These are phyloP conservation scores for Drosophila repletoides DNA, from an alignment of 1,140 invertebrate species.

Conservation along the genomic window DNA sequence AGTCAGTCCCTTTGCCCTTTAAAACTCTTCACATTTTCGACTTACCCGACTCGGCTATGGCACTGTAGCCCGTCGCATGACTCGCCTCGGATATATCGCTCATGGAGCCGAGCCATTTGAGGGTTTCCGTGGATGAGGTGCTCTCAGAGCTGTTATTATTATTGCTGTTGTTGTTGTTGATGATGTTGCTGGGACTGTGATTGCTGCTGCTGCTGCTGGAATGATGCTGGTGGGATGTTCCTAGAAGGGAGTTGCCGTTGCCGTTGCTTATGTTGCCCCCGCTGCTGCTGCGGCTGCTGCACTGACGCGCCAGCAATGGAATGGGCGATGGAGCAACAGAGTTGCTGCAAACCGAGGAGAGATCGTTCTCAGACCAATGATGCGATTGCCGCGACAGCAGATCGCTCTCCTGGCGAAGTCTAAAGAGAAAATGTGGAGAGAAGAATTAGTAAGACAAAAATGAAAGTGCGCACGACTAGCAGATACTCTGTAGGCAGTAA, in stretches of 20 bases:
- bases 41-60: constrained; percentile 80
- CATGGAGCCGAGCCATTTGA: constrained; percentile 92
- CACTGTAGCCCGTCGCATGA: constrained; percentile 79
- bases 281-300: constrained; percentile 42
- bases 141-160: constrained; percentile 85
- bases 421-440: constrained; percentile 21
- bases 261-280: constrained; percentile 42
- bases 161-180: constrained; percentile 85
- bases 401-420: constrained; percentile 82
- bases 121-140: constrained; percentile 90
- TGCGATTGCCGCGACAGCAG: constrained; percentile 79
- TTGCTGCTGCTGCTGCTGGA: constrained; percentile 25
- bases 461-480: too few relatives aligned
- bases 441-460: background rate
- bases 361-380: constrained; percentile 84
- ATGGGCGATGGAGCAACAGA: constrained; percentile 76
- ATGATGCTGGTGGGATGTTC: constrained; percentile 33
- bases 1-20: too few relatives aligned
- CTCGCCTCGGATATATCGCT: constrained; percentile 89
- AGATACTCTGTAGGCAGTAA: too few relatives aligned
- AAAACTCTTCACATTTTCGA: constrained; percentile 2
- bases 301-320: constrained; percentile 54
- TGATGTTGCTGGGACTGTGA: constrained; percentile 14
- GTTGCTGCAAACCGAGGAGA: constrained; percentile 77
- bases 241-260: constrained; percentile 34